Base-by-base conservation (phyloP, 2,113 vertebrate genomes). In the Amphiprion ocellaris region DNA sequence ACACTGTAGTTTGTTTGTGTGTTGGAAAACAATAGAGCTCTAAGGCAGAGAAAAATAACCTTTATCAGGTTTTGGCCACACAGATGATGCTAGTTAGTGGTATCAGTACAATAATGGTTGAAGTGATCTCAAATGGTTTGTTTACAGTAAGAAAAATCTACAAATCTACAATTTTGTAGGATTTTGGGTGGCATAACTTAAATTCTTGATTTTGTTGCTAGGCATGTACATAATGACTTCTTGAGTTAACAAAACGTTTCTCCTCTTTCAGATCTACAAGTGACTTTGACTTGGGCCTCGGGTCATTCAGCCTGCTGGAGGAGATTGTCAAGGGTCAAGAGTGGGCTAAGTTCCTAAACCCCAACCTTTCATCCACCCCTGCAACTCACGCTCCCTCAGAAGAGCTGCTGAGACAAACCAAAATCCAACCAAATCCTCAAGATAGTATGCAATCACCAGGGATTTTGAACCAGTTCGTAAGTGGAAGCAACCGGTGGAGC, bases 251-350 rank as follows among this genome's bases (percentile, higher is more conserved):
- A 49, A 24, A 46, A 0, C 44, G 5, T 65, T 33, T 59, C 6
- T 86, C 23, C 61, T 8, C 0, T 81, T 26, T 52, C 84, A 92
- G 91, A 74, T 69, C 74, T 5, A 30, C 15, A 26, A 67, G 77
- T 78, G 82, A 94, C 49, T 84, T 90, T 84, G 79, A 94, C 10
- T 79, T 93, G 15, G 85, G 92, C 10, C 86, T 94, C n/a, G 90
- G 92, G 4, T 87, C 92, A 0, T 92, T 94, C 39, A 95, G 91
- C 53, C 79, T 95, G 3, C 83, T 95, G 87, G 94, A 95, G 1
- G 95, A 95, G 80, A 95, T 95, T 0, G 73, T 83, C 62, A 90
- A 77, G 0, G 94, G 92, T 54, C 87, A 94, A 56, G 85, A 94
- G 56, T 95, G 94, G 94, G 90, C 89, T 58, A 92, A 74, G 79